These are phyloP conservation scores for Lepas anatifera DNA, from an alignment of 2,888 invertebrate species.

Conservation along the genomic window DNA sequence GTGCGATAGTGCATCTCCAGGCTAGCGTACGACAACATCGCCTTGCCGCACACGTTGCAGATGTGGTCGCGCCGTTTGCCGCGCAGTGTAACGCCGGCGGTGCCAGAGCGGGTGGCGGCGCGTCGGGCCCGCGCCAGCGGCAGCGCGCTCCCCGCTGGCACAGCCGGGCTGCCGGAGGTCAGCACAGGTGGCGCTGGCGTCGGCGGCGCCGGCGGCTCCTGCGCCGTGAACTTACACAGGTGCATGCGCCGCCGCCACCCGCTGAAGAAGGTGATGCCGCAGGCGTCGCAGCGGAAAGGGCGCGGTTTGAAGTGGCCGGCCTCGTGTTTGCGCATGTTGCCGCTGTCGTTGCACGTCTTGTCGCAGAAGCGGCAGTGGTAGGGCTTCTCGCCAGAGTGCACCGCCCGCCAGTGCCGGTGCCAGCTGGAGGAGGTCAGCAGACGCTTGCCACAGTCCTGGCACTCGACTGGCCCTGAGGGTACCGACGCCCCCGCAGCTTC, in stretches of 20 bases:
- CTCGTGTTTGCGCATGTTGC: slow-evolving; percentile 2
- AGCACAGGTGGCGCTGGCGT: not conserved
- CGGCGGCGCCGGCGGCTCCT: not conserved
- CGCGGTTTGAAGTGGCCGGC: not conserved
- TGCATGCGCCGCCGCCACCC: slow-evolving; percentile 93
- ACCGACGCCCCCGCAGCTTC: too few species aligned
- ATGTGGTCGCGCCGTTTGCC: slow-evolving; percentile 13
- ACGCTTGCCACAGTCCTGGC: not conserved
- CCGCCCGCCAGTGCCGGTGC: not conserved
- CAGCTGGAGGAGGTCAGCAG: not conserved
- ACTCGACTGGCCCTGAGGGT: not conserved
- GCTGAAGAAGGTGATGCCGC: slow-evolving; percentile 80
- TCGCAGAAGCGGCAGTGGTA: not conserved
- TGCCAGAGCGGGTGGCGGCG: not conserved
- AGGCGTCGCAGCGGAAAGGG: slow-evolving; percentile 66
- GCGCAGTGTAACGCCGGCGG: slow-evolving; percentile 1
- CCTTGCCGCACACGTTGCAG: not conserved
- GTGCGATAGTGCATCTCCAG: slow-evolving; percentile 18
- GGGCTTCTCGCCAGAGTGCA: not conserved
- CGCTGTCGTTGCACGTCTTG: not conserved
- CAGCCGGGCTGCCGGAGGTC: not conserved
- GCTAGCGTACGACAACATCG: slow-evolving; percentile 14
- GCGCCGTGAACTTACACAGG: not conserved
- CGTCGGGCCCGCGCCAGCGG: slow-evolving; percentile 33
- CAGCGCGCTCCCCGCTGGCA: not conserved